Conservation (phyloP, 2,113 vertebrate genomes). For the Rhabdornis inornatus region DNA sequence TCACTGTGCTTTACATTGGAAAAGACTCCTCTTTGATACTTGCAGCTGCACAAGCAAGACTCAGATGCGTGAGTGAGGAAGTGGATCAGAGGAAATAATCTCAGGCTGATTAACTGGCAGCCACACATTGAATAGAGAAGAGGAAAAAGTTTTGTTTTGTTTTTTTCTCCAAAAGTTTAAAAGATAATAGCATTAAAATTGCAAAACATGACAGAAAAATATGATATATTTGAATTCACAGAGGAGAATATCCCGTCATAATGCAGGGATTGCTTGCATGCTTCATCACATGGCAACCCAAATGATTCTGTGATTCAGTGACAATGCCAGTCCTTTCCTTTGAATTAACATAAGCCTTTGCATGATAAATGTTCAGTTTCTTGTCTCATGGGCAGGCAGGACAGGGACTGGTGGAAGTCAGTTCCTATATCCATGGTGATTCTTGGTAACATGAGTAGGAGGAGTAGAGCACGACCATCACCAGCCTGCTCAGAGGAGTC, state of each 20-base stretch:
- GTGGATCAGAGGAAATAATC: not conserved
- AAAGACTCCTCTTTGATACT: not conserved
- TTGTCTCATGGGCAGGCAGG: not conserved
- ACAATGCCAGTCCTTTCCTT: not conserved
- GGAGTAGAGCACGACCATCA: not conserved
- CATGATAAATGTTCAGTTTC: not conserved
- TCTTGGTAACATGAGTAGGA: not conserved
- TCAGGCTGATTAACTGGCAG: not conserved
- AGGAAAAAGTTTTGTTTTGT: not conserved
- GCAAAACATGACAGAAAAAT: not conserved
- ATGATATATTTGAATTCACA: not conserved
- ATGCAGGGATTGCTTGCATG: not conserved
- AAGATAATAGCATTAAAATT: not conserved
- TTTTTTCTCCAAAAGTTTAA: not conserved
- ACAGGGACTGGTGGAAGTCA: not conserved
- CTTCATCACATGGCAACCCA: not conserved
- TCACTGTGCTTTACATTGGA: not conserved
- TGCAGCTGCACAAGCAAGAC: constrained; percentile 29
- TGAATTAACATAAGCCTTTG: not conserved
- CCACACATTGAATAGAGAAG: not conserved
- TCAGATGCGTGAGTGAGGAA: not conserved
- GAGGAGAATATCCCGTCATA: not conserved
- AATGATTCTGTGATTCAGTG: not conserved
- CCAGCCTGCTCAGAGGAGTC: not conserved
- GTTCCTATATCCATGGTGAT: not conserved